phyloP scores from a whole-genome alignment of 2,113 vertebrate genomes.

The Erythrolamprus reginae region DNA sequence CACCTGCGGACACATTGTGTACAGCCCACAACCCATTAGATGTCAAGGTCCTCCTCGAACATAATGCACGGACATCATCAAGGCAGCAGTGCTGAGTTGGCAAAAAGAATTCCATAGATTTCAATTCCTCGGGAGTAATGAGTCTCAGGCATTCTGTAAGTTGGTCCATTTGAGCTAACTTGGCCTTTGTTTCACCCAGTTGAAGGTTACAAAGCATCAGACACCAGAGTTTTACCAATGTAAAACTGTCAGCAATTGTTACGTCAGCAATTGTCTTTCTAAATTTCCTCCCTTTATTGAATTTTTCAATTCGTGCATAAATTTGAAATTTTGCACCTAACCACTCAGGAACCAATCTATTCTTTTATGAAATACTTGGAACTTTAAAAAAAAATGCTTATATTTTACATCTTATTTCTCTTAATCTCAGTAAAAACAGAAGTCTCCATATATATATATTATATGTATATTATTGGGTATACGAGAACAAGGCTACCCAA shows the following conservation, averaged over 20 bases:
- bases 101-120: not conserved
- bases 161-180: not conserved
- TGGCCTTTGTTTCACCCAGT: not conserved
- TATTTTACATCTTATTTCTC: not conserved
- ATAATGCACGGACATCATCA: too few relatives aligned
- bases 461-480: too few relatives aligned
- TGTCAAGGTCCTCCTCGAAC: too few relatives aligned
- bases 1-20: too few relatives aligned
- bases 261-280: not conserved
- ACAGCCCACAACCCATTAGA: too few relatives aligned
- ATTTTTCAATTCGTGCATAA: not conserved
- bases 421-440: not conserved
- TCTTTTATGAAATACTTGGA: not conserved
- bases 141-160: not conserved
- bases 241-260: too few relatives aligned
- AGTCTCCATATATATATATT: not conserved
- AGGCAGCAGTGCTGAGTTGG: not conserved
- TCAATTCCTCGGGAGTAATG: not conserved
- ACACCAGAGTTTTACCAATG: not conserved
- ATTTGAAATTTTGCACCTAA: not conserved
- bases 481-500: not conserved
- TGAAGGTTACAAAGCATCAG: not conserved
- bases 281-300: not conserved
- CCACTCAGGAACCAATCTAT: not conserved
- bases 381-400: not conserved